A percentile compares a stretch with the other conserved stretches of the same genome.
Evolutionary conservation across 1,140 invertebrate genomes (phyloP).

Genomic region (Cylas formicarius): DNA sequence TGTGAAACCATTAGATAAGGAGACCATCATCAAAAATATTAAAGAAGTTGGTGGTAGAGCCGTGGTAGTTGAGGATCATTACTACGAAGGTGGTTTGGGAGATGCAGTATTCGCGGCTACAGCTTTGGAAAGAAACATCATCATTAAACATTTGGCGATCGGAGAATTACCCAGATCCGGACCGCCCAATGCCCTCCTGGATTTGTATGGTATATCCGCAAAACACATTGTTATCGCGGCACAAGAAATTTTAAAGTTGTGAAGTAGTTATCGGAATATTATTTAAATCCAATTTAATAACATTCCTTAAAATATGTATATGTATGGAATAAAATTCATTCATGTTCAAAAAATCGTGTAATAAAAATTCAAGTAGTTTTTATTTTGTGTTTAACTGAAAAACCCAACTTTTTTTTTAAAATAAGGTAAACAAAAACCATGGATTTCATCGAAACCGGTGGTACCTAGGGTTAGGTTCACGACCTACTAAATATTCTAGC

Average conservation of each 20-base stretch:
- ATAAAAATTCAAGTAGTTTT: background rate
- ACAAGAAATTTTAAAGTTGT: slow-evolving; percentile 53
- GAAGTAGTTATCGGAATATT: slow-evolving; percentile 31
- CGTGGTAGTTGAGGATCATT: slow-evolving; percentile 96
- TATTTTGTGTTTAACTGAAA: background rate
- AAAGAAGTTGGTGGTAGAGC: slow-evolving; percentile 72
- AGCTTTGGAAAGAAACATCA: slow-evolving; percentile 60
- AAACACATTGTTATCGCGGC: slow-evolving; percentile 69
- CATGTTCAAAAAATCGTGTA: background rate
- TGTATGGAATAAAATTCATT: background rate
- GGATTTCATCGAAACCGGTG: too few relatives aligned
- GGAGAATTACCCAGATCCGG: slow-evolving; percentile 84
- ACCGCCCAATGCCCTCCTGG: slow-evolving; percentile 73
- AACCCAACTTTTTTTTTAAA: too few relatives aligned
- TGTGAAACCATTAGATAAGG: slow-evolving; percentile 88
- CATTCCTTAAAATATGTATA: background rate
- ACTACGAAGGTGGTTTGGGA: slow-evolving; percentile 89
- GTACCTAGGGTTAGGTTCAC: too few relatives aligned
- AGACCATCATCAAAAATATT: slow-evolving; percentile 70
- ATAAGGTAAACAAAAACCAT: too few relatives aligned
- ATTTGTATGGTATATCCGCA: slow-evolving; percentile 83
- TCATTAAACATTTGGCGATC: slow-evolving; percentile 84
- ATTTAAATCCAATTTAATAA: slow-evolving; percentile 1
- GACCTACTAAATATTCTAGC: too few relatives aligned
- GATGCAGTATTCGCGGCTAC: slow-evolving; percentile 87